Conservation (phyloP, 2,888 invertebrate genomes). For the Diaprepes abbreviatus region DNA sequence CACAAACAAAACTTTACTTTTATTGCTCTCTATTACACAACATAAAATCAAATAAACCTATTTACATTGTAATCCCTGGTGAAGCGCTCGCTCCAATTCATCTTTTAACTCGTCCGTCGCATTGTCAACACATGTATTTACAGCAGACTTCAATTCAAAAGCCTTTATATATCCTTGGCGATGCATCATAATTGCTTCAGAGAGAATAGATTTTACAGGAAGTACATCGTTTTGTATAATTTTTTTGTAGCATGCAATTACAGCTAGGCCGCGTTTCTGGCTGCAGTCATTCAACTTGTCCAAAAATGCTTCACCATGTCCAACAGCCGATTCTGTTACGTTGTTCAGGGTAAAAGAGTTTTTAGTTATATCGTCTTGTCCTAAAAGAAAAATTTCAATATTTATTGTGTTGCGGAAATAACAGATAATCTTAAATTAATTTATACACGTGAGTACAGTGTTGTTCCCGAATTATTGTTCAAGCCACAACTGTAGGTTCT, state of each 20-base stretch:
- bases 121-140: constrained; percentile 59
- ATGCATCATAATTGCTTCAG: constrained; percentile 59
- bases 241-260: constrained; percentile 60
- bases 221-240: constrained; percentile 58
- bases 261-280: constrained; percentile 55
- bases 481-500: too few relatives aligned
- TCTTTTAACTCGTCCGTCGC: constrained; percentile 48
- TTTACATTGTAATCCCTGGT: constrained; percentile 51
- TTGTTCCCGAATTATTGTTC: too few relatives aligned
- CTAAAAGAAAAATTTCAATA: constrained; percentile 2
- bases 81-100: constrained; percentile 47
- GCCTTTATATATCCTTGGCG: constrained; percentile 56
- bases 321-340: constrained; percentile 53
- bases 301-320: constrained; percentile 57
- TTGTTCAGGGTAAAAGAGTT: constrained; percentile 50
- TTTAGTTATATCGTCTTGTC: not conserved
- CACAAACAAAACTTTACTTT: too few relatives aligned
- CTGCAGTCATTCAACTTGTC: constrained; percentile 58
- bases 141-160: constrained; percentile 56
- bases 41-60: constrained; percentile 6
- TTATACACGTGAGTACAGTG: too few relatives aligned
- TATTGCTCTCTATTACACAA: too few relatives aligned
- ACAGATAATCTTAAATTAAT: too few relatives aligned
- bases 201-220: constrained; percentile 59
- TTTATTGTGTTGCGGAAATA: too few relatives aligned